Evolutionary conservation across 2,797 vertebrate species (phyloP), one percentile per base, ranked within the genome.

Genomic region (Halcyon chelicuti): DNA sequence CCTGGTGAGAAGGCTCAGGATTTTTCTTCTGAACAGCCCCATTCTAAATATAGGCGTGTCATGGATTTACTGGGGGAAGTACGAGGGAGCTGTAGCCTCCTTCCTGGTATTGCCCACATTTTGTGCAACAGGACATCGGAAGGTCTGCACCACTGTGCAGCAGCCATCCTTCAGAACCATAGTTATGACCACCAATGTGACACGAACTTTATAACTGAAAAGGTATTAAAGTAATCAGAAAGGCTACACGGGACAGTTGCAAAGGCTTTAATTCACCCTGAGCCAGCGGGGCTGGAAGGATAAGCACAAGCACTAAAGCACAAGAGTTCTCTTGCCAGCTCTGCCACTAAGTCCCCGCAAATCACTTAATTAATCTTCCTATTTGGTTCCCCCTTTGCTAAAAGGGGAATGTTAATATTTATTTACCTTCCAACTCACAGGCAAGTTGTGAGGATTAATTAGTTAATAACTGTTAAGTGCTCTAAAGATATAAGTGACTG

Each of bases 391-490:
- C 47, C 49, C 54, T 76, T 71, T 80, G 67, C 90, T 96, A 94
- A 95, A 97, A 89, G 57, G 29, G 72, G 93, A 90, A 91, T 51
- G 46, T 74, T 91, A 95, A 90, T 81, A 73, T 86, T 88, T 95
- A 96, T 94, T 94, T 95, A 88, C 76, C 31, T 62, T 93, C 74
- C 87, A 94, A 83, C 62, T 93, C 70, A 55, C 52, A 95, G 92
- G 71, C 82, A 93, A 66, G 47, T 90, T 85, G 70, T 74, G 91
- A 96, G 85, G 90, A 93, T 97, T 95, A 95, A 97, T 91, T 91
- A 96, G 94, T 94, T 97, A 97, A 96, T 96, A 95, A 88, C 92
- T 90, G 76, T 84, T 95, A 96, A 97, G 92, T 70, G 51, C 78
- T 92, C 70, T 68, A 75, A 91, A 92, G 87, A 95, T 55, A 82